Conservation (phyloP, 2,113 vertebrate genomes). For the Physeter macrocephalus region DNA sequence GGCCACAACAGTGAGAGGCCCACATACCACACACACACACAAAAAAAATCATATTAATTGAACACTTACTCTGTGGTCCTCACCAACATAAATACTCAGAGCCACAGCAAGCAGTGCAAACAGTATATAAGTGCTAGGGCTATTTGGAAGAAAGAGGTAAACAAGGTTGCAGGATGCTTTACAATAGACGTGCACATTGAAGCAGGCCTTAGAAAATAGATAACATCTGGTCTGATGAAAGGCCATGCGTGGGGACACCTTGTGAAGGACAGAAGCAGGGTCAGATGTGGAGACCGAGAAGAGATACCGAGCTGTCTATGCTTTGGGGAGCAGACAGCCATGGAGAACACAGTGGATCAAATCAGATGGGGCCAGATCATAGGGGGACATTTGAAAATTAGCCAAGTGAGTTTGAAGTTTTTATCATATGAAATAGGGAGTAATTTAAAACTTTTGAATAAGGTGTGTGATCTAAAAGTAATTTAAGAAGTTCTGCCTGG, state of each 20-base stretch:
- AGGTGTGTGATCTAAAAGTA: neutral
- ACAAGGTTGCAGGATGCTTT: neutral
- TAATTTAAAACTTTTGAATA: neutral
- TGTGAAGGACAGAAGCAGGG: neutral
- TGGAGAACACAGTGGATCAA: neutral
- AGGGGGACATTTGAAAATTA: neutral
- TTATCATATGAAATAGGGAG: neutral
- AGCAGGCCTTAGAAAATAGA: no score
- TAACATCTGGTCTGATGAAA: neutral
- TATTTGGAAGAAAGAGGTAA: neutral
- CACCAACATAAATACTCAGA: neutral
- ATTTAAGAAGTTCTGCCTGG: neutral
- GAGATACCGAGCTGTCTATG: neutral
- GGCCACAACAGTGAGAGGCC: no score
- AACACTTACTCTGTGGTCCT: neutral
- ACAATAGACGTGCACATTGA: neutral
- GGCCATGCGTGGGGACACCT: neutral
- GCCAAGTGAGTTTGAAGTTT: neutral
- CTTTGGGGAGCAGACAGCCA: neutral
- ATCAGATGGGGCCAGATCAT: neutral
- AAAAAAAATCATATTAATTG: neutral
- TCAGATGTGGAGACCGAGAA: no score
- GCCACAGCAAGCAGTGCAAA: neutral
- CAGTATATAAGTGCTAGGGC: accelerated
- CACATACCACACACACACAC: no score